A percentile compares a stretch with the other conserved stretches of the same genome.
These are phyloP conservation scores for Craterocephalus amniculus DNA, from an alignment of 2,797 vertebrate genomes.

Conservation along the genomic window DNA sequence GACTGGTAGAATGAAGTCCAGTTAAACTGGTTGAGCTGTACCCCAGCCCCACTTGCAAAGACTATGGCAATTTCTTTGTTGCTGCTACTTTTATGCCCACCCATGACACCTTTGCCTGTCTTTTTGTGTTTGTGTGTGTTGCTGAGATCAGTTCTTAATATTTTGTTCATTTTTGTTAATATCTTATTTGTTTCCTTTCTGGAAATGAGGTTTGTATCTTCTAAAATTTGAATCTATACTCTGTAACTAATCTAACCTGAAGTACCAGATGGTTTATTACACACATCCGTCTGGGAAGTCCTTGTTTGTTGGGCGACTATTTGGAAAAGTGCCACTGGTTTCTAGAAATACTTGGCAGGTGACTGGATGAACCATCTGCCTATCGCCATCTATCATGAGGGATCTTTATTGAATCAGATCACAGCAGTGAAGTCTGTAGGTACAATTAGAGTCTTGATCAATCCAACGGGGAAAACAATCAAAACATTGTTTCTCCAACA, in stretches of 20 bases:
- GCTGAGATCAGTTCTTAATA: not conserved
- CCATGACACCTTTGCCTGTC: not conserved
- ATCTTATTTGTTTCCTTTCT: not conserved
- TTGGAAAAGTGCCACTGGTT: slow-evolving; percentile 1
- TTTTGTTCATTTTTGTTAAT: not conserved
- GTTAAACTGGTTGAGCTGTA: not conserved
- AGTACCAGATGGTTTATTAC: slow-evolving; percentile 4
- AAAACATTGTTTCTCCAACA: not conserved
- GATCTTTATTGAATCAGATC: not conserved
- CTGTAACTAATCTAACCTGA: not conserved
- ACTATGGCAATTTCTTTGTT: no score
- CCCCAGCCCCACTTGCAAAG: not conserved
- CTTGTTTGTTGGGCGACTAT: slow-evolving; percentile 1
- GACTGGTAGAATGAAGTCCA: not conserved
- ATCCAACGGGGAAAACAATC: not conserved
- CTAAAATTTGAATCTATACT: not conserved
- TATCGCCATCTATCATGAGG: not conserved
- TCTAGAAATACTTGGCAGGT: slow-evolving; percentile 10
- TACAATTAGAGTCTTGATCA: not conserved
- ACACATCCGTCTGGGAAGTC: not conserved
- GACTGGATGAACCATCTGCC: slow-evolving; percentile 13
- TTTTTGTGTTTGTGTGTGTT: not conserved
- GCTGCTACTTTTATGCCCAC: not conserved
- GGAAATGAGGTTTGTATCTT: not conserved
- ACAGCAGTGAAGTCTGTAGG: not conserved